Base-by-base conservation (phyloP, 2,113 vertebrate genomes). In the Excalfactoria chinensis region DNA sequence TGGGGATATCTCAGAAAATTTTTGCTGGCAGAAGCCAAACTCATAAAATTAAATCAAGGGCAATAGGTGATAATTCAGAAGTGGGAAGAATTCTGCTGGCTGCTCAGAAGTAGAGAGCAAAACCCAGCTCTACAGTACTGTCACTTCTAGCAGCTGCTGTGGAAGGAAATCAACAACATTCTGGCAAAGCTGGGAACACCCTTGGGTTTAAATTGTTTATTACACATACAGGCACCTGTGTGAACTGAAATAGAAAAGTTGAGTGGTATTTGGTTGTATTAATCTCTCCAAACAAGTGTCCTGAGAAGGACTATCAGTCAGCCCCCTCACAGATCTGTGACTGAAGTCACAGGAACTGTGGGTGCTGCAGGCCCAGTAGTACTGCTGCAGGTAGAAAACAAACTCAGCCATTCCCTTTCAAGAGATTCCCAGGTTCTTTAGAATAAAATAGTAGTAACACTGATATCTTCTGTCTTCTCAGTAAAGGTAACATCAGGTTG, bases 121-220 rank as follows among this genome's bases (percentile, higher is more conserved):
- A 85, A 72, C 0, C 0, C 7, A 1, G 16, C 30, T 89, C 26
- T 44, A 25, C 10, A 32, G 48, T 55, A 34, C 20, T 60, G 78
- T 11, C 71, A 34, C 44, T 85, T 79, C 58, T 2, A 69, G 59
- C 71, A 93, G 78, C 58, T 88, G 78, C 55, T 8, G 1, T 79
- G 44, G 74, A 85, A 79, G 55, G 84, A 82, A 82, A 49, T 74
- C 67, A 89, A 51, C 37, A 87, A 6, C 26, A n/a, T 41, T 10
- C n/a, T 55, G 35, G 26, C 35, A 87, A 58, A 79, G 4, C 26
- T 4, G 3, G 28, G 41, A 41, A 68, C 49, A 63, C 21, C 37
- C 56, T 67, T 62, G 8, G 14, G 25, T 89, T 92, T 67, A 69
- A 32, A 72, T 43, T 75, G 58, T 78, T 81, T 76, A 72, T 49